Evolutionary conservation across 2,888 invertebrate species (phyloP).

Genomic region (Fissipunctia ypsillon): DNA sequence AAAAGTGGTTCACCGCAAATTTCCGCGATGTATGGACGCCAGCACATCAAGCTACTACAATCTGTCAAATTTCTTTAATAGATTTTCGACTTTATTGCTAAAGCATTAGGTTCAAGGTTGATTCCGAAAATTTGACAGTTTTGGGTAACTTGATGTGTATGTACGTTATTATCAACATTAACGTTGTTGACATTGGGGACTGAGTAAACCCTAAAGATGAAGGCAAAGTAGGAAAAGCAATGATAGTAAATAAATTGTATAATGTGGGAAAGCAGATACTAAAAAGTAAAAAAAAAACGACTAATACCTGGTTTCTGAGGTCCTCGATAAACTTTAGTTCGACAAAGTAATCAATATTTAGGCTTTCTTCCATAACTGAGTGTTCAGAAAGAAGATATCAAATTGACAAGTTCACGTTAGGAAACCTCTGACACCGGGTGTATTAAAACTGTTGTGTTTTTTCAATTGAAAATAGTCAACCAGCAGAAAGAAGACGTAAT

Average conservation of each 20-base stretch:
- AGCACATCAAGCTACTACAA: no score
- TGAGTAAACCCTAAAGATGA: no score
- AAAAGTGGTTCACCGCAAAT: no score
- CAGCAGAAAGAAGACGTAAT: not conserved
- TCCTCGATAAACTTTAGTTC: not conserved
- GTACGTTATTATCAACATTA: no score
- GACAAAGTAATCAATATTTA: not conserved
- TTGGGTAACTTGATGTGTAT: no score
- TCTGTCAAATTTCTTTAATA: no score
- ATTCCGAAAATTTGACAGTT: no score
- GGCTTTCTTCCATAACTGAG: no score
- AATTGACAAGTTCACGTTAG: not conserved
- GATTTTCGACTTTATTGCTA: no score
- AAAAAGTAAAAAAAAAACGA: not conserved
- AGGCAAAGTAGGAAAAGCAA: slow-evolving; percentile 7
- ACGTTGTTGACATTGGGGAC: not conserved
- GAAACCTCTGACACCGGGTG: not conserved
- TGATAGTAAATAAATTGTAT: not conserved
- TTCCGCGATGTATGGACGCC: no score
- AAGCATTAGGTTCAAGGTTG: no score
- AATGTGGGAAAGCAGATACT: not conserved
- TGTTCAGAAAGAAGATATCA: not conserved
- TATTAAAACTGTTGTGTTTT: not conserved
- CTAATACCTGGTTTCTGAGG: not conserved
- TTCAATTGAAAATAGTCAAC: not conserved